These are phyloP conservation scores for Pristis pectinata DNA, from an alignment of 2,797 vertebrate genomes.

Conservation along the genomic window DNA sequence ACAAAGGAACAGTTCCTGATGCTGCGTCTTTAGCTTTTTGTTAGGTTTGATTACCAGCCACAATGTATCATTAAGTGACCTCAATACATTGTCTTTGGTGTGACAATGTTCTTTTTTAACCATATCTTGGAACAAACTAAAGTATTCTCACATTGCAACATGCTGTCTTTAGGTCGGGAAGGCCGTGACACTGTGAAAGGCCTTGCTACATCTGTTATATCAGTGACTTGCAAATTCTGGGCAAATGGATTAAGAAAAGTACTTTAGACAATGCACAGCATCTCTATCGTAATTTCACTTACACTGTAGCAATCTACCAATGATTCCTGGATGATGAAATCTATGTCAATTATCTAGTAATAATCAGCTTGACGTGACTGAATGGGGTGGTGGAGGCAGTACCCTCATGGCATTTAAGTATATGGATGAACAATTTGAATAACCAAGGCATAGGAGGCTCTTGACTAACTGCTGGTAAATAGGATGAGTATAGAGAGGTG, in stretches of 20 bases:
- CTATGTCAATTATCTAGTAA: neutral
- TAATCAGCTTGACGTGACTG: neutral
- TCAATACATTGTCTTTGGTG: neutral
- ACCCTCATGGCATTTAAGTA: no score
- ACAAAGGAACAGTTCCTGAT: neutral
- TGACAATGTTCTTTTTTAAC: neutral
- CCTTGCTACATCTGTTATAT: neutral
- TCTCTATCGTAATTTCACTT: neutral
- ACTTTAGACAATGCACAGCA: neutral
- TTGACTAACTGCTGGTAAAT: no score
- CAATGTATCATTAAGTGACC: neutral
- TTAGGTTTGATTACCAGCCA: neutral
- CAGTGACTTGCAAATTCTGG: neutral
- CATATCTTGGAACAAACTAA: neutral
- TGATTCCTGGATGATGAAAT: slow-evolving; percentile 6
- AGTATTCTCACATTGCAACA: no score
- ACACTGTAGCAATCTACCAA: neutral
- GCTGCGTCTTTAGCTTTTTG: neutral
- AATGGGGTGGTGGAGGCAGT: no score
- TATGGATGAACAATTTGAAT: no score
- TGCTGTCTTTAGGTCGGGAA: no score
- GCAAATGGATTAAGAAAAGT: neutral
- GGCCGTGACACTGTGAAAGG: neutral
- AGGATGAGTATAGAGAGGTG: no score
- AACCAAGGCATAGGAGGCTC: no score